Conservation (phyloP, 1,140 invertebrate species). For the Sycophila sp. region DNA sequence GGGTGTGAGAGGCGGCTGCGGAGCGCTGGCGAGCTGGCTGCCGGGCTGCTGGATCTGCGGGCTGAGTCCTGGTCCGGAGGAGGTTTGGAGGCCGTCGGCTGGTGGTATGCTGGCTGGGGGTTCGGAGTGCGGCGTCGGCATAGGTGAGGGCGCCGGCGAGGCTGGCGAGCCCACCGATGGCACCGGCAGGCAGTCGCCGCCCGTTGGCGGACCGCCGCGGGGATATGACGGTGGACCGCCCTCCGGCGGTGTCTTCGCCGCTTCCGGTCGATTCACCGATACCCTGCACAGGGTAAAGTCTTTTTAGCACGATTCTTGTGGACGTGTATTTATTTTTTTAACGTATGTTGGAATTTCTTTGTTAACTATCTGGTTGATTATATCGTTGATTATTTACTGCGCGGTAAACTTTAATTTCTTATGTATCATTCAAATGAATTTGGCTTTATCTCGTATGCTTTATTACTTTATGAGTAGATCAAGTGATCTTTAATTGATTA, state of each 20-base stretch:
- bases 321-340: too few species aligned
- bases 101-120: conserved; percentile 78
- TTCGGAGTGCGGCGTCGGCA: conserved; percentile 80
- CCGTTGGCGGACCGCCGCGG: conserved; percentile 68
- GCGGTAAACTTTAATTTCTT: too few species aligned
- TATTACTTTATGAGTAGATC: too few species aligned
- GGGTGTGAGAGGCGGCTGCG: conserved; percentile 66
- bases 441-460: too few species aligned
- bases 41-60: conserved; percentile 59
- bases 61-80: conserved; percentile 57
- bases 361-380: too few species aligned
- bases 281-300: conserved; percentile 18
- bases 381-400: too few species aligned
- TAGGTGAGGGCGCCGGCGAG: conserved; percentile 80
- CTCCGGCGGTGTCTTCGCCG: conserved; percentile 21
- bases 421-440: too few species aligned
- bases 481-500: too few species aligned
- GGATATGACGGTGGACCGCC: conserved; percentile 65
- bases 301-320: too few species aligned
- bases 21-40: conserved; percentile 59
- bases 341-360: too few species aligned
- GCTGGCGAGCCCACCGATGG: conserved; percentile 78
- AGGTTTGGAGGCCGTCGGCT: conserved; percentile 68
- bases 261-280: conserved; percentile 4
- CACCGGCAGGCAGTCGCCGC: conserved; percentile 71